phyloP scores from a whole-genome alignment of 1,140 invertebrate species.

The Hydropsyche tenuis region DNA sequence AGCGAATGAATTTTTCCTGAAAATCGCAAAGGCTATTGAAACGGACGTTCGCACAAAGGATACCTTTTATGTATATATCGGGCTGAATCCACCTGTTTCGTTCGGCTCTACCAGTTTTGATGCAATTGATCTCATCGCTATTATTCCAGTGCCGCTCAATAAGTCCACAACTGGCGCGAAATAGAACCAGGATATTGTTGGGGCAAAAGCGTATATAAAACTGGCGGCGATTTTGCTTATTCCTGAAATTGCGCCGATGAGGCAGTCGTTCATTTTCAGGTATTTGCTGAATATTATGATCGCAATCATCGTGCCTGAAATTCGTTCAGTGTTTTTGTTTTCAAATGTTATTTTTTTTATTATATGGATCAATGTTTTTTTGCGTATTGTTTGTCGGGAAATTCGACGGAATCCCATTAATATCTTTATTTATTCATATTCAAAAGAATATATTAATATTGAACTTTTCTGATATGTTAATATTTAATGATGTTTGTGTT shows the following conservation, averaged over 20 bases:
- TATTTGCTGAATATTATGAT: conserved; percentile 57
- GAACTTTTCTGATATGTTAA: no score
- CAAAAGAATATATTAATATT: no score
- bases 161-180: conserved; percentile 61
- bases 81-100: conserved; percentile 62
- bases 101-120: conserved; percentile 65
- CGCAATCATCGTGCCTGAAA: conserved; percentile 58
- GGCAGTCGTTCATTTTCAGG: conserved; percentile 57
- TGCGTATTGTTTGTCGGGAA: no score
- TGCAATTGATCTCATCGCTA: conserved; percentile 64
- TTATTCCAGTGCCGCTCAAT: conserved; percentile 62
- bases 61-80: no score
- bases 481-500: no score
- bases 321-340: conserved; percentile 18
- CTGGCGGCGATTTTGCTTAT: conserved; percentile 55
- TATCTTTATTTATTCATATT: no score
- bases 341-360: not conserved
- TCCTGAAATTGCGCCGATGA: conserved; percentile 58
- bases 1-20: conserved; percentile 66
- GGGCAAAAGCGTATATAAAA: conserved; percentile 57
- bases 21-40: conserved; percentile 45
- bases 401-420: no score
- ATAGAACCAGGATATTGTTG: conserved; percentile 56
- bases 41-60: no score
- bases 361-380: no score